A percentile compares a stretch with the other conserved stretches of the same genome.
These are phyloP conservation scores for Meiosimyza platycephala DNA, from an alignment of 2,888 invertebrate genomes.

Conservation along the genomic window DNA sequence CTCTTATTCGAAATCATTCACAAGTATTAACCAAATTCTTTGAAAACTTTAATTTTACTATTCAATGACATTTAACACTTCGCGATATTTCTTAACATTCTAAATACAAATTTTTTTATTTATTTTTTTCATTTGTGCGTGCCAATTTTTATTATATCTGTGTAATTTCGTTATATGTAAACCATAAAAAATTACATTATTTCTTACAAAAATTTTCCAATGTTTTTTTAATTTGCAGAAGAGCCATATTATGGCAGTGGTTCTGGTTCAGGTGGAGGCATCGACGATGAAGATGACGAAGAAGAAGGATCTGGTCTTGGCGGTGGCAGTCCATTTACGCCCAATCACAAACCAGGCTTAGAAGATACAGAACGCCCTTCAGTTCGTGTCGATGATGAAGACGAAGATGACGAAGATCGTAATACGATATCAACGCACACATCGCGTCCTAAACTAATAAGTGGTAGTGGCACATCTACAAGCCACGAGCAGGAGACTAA, in stretches of 20 bases:
- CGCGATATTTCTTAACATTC: too few relatives aligned
- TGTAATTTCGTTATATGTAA: too few relatives aligned
- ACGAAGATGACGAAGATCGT: conserved; percentile 54
- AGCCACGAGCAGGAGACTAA: conserved; percentile 40
- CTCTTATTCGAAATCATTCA: too few relatives aligned
- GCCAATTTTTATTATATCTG: too few relatives aligned
- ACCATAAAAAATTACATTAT: too few relatives aligned
- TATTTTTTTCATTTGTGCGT: too few relatives aligned
- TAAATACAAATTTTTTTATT: too few relatives aligned
- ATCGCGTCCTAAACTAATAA: conserved; percentile 53
- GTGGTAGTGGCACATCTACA: conserved; percentile 46
- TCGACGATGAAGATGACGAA: conserved; percentile 68
- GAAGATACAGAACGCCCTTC: conserved; percentile 60
- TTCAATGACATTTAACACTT: too few relatives aligned
- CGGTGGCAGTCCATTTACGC: conserved; percentile 57
- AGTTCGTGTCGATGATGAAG: conserved; percentile 58
- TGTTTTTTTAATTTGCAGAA: conserved; percentile 64
- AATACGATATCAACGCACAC: conserved; percentile 53
- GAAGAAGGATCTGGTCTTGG: conserved; percentile 60
- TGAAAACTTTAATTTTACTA: too few relatives aligned
- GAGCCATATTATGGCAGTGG: conserved; percentile 75
- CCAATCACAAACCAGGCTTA: conserved; percentile 56
- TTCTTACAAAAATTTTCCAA: neutral
- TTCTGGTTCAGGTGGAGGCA: conserved; percentile 77
- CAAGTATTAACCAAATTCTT: too few relatives aligned